Conservation (phyloP, 2,797 vertebrate genomes). For the Propithecus perrieri region DNA sequence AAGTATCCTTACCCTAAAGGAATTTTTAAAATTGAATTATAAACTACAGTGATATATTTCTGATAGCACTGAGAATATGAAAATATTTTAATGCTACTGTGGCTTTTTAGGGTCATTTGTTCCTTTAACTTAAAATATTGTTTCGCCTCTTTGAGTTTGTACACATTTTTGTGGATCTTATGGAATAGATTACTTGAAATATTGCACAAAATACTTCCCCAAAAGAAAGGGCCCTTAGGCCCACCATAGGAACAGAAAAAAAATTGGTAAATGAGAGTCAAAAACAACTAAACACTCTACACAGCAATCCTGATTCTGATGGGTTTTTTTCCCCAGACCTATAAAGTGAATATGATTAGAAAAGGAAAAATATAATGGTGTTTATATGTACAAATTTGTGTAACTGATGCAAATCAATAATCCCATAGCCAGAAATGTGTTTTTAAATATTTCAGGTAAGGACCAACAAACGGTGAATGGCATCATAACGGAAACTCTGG, state of each 20-base stretch:
- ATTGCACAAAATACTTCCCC: slow-evolving; percentile 59
- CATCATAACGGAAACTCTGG: neutral
- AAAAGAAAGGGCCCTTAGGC: slow-evolving; percentile 38
- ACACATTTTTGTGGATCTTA: slow-evolving; percentile 41
- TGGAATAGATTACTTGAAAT: slow-evolving; percentile 58
- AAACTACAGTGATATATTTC: neutral
- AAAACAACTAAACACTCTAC: neutral
- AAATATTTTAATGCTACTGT: slow-evolving; percentile 41
- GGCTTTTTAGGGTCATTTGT: slow-evolving; percentile 50
- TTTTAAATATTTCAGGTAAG: slow-evolving; percentile 9
- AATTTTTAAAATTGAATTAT: slow-evolving; percentile 60
- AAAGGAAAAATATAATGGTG: slow-evolving; percentile 30
- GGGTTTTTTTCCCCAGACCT: slow-evolving; percentile 35
- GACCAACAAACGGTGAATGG: neutral
- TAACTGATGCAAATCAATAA: neutral
- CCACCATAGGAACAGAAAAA: neutral
- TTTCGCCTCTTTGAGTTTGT: slow-evolving; percentile 24
- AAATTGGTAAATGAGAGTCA: neutral
- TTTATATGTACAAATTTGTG: neutral
- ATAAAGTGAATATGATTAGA: slow-evolving; percentile 26
- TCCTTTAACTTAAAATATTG: neutral
- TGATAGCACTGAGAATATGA: slow-evolving; percentile 2
- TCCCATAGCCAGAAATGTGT: neutral
- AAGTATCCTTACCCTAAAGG: neutral
- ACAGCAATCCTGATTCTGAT: neutral